Conservation (phyloP, 2,113 vertebrate species). For the Ahaetulla prasina region DNA sequence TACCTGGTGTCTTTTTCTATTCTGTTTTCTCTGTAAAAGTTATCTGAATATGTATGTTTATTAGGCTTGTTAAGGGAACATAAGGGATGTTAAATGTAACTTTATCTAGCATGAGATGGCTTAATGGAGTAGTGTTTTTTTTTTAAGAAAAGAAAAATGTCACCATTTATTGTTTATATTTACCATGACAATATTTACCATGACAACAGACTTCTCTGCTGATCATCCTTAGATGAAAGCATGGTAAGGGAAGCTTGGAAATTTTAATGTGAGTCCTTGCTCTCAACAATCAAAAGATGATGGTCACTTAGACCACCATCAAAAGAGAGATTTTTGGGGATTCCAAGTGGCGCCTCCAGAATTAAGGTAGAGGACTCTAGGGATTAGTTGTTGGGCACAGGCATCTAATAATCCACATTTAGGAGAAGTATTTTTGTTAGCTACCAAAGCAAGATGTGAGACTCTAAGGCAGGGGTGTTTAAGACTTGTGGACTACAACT, state of each 20-base stretch:
- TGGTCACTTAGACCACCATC: neutral
- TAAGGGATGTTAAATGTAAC: constrained; percentile 20
- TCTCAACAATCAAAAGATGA: neutral
- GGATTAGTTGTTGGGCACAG: neutral
- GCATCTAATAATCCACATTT: neutral
- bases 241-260: neutral
- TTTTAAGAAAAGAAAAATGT: neutral
- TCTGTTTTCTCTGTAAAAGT: neutral
- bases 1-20: constrained; percentile 6
- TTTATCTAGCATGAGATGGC: neutral
- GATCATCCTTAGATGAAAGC: neutral
- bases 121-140: neutral
- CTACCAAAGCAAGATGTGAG: neutral
- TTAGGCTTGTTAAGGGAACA: too few species aligned
- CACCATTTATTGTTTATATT: too few species aligned
- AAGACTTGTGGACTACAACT: neutral
- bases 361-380: neutral
- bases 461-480: neutral
- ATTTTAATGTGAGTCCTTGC: neutral
- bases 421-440: neutral
- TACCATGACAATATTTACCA: too few species aligned
- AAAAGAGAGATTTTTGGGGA: neutral
- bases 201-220: neutral
- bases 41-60: constrained; percentile 7
- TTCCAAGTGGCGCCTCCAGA: neutral